A percentile compares a stretch with the other conserved stretches of the same genome.
phyloP scores from a whole-genome alignment of 2,113 vertebrate species.

The Baryphthengus martii region DNA sequence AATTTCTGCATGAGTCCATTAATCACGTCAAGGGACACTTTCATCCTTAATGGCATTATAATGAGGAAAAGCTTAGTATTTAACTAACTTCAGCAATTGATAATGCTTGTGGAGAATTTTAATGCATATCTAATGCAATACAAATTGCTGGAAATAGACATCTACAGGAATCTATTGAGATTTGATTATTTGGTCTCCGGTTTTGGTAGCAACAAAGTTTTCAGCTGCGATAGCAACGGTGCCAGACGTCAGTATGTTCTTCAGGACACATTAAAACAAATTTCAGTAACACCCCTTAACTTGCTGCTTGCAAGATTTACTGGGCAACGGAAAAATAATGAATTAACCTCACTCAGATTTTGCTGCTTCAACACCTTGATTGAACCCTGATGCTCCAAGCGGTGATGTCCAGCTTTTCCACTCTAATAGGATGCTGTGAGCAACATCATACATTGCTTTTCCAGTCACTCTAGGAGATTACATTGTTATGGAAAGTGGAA shows the following conservation, averaged over 20 bases:
- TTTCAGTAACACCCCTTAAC: not conserved
- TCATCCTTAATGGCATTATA: constrained; percentile 52
- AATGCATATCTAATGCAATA: constrained; percentile 23
- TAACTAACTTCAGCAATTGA: constrained; percentile 11
- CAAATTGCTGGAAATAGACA: constrained; percentile 5
- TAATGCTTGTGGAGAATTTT: constrained; percentile 29
- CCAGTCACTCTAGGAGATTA: not conserved
- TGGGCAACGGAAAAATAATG: not conserved
- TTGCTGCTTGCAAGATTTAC: not conserved
- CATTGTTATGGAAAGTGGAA: not conserved
- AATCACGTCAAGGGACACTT: constrained; percentile 20
- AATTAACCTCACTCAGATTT: not conserved
- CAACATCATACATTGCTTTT: not conserved
- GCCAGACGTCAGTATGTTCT: not conserved
- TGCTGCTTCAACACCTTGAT: not conserved
- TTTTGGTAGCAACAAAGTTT: not conserved
- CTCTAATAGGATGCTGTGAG: not conserved
- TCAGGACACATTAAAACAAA: not conserved
- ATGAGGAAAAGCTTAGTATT: constrained; percentile 50
- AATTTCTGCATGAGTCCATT: constrained; percentile 20
- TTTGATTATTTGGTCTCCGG: constrained; percentile 28
- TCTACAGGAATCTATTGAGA: not conserved
- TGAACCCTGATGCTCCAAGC: not conserved
- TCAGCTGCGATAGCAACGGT: not conserved
- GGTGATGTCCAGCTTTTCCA: not conserved